Base-by-base conservation (phyloP, 2,888 invertebrate species). In the Oligia latruncula region DNA sequence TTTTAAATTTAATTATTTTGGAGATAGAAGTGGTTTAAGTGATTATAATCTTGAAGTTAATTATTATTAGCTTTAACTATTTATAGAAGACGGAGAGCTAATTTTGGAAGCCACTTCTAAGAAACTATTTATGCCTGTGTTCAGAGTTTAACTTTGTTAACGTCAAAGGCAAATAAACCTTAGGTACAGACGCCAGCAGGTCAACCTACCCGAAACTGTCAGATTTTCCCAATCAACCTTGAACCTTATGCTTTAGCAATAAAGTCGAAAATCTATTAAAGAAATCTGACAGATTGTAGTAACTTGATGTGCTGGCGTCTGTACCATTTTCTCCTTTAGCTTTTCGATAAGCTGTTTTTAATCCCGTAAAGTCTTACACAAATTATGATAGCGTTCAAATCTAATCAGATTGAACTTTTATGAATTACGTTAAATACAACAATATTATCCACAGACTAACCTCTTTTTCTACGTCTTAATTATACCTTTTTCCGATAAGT, bases 1-100 rank as follows among this genome's bases (percentile, higher is more conserved):
- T 58, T 82, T 77, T n/a, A 46, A 85, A 70, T 74, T 84, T 6
- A 49, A 49, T 62, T 80, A 55, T 74, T 81, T 81, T 49, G 64
- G 15, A 65, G 65, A 29, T 15, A 20, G 3, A 43, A 49, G 20
- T 68, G 49, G 13, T 70, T 68, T 40, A 70, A 85, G 40, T 76
- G 81, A 81, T 75, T 68, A 71, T 71, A 23, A 68, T 68, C 66
- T 70, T 52, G 8, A 23, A 35, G 6, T 64, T 65, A 9, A 52
- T 64, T 78, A 52, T 68, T 68, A 52, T 60, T 29, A 29, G 62
- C 40, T 78, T n/a, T 65, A 4, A 29, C 29, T 52, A 55, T 62
- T 0, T 49, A 49, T n/a, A 17, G 6, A n/a, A 9, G 40, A n/a
- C 1, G 17, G 20, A 6, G 35, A 60, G 1, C 23, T 23, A 11